Percentiles rank a stretch among this genome's conserved stretches.
These are phyloP conservation scores for Eupelmus urozonus DNA, from an alignment of 2,888 invertebrate species.

Conservation along the genomic window DNA sequence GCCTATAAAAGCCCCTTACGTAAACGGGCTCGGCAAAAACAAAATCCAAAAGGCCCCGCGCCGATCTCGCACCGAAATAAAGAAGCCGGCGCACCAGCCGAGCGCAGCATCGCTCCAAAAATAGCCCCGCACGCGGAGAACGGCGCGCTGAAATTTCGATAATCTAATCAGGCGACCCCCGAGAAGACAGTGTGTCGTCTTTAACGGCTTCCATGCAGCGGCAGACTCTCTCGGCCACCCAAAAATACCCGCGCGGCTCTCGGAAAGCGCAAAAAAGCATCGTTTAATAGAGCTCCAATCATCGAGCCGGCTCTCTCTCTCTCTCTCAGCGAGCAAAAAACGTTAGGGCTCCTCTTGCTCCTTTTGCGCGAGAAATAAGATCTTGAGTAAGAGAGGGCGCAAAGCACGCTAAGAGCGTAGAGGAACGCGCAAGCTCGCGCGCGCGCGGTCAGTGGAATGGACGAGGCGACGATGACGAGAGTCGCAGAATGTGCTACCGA, in stretches of 20 bases:
- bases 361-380: not conserved
- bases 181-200: not conserved
- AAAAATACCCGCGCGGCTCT: not conserved
- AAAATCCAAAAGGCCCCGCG: too few species aligned
- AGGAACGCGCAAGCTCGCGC: too few species aligned
- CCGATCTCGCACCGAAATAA: too few species aligned
- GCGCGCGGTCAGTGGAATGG: too few species aligned
- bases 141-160: conserved; percentile 45
- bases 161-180: conserved; percentile 53
- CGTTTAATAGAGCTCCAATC: conserved; percentile 31
- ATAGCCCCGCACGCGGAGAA: conserved; percentile 22
- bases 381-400: too few species aligned
- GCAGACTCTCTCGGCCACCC: too few species aligned
- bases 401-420: too few species aligned
- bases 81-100: not conserved
- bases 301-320: conserved; percentile 21
- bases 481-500: not conserved
- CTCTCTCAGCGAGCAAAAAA: not conserved
- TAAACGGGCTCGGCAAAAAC: too few species aligned
- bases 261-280: not conserved
- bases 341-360: not conserved
- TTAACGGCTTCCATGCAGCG: conserved; percentile 15
- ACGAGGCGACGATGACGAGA: too few species aligned
- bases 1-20: too few species aligned
- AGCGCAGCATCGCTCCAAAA: not conserved